These are phyloP conservation scores for Tupiocoris notatus DNA, from an alignment of 2,888 invertebrate genomes.

Conservation along the genomic window DNA sequence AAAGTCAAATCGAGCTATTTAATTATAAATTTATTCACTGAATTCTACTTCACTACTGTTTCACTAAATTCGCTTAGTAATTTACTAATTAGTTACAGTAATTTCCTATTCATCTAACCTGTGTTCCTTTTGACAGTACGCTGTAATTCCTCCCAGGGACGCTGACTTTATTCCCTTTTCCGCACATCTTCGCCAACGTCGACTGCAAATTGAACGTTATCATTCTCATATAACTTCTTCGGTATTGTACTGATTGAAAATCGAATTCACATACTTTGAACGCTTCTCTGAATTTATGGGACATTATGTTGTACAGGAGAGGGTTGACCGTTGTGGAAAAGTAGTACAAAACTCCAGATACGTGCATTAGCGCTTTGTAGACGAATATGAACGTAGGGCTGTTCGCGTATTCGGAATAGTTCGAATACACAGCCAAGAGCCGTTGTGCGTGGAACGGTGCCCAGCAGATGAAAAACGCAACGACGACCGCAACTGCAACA, in stretches of 20 bases:
- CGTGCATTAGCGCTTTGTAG: constrained; percentile 71
- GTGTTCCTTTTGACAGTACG: constrained; percentile 3
- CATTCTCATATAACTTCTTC: not conserved
- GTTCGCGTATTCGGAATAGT: constrained; percentile 29
- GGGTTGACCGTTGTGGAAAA: constrained; percentile 91
- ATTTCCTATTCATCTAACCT: no score
- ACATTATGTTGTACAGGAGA: constrained; percentile 91
- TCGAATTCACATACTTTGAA: constrained; percentile 49
- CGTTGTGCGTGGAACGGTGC: constrained; percentile 91
- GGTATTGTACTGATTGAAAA: no score
- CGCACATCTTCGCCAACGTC: constrained; percentile 17
- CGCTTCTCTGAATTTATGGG: constrained; percentile 77
- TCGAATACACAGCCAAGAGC: constrained; percentile 62
- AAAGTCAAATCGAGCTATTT: no score
- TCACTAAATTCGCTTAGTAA: no score
- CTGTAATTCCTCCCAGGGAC: constrained; percentile 23
- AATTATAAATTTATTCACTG: no score
- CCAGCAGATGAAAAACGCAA: constrained; percentile 81
- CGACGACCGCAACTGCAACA: constrained; percentile 82
- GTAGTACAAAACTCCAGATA: constrained; percentile 87
- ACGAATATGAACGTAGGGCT: constrained; percentile 57
- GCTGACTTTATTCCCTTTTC: constrained; percentile 21
- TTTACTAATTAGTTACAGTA: no score
- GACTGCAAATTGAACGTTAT: constrained; percentile 7
- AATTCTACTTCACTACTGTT: no score